phyloP scores from a whole-genome alignment of 2,888 invertebrate species.

The Drosophila cracens region DNA sequence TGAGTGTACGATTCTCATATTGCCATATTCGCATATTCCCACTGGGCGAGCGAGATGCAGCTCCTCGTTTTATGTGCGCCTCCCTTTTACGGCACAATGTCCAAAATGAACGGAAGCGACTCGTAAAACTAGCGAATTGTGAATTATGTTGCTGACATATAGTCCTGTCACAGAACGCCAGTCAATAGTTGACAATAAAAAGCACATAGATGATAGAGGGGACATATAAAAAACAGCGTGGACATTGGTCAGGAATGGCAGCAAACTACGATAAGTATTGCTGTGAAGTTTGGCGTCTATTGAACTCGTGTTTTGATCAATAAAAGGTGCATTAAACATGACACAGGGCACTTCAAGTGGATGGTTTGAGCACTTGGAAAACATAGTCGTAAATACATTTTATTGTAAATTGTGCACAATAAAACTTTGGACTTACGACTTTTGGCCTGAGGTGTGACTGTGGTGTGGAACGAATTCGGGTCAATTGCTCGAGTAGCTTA shows the following conservation, averaged over 20 bases:
- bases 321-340: conserved; percentile 78
- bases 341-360: conserved; percentile 41
- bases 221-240: conserved; percentile 44
- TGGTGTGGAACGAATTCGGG: conserved; percentile 21
- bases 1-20: conserved; percentile 37
- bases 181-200: conserved; percentile 78
- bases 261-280: conserved; percentile 4
- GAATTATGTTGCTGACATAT: conserved; percentile 82
- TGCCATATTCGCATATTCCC: conserved; percentile 41
- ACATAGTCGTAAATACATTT: conserved; percentile 79
- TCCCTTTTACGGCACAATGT: conserved; percentile 72
- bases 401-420: conserved; percentile 73
- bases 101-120: conserved; percentile 81
- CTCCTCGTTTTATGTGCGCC: conserved; percentile 51
- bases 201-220: conserved; percentile 13
- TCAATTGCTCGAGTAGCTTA: conserved; percentile 43
- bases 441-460: conserved; percentile 34
- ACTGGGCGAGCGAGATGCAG: conserved; percentile 33
- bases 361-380: conserved; percentile 63
- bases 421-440: conserved; percentile 31
- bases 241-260: conserved; percentile 41
- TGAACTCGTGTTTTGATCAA: conserved; percentile 75
- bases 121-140: conserved; percentile 84
- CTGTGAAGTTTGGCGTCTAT: conserved; percentile 53
- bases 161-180: conserved; percentile 62